Evolutionary conservation across 2,797 vertebrate species (phyloP).

Genomic region (Phrynocephalus forsythii): DNA sequence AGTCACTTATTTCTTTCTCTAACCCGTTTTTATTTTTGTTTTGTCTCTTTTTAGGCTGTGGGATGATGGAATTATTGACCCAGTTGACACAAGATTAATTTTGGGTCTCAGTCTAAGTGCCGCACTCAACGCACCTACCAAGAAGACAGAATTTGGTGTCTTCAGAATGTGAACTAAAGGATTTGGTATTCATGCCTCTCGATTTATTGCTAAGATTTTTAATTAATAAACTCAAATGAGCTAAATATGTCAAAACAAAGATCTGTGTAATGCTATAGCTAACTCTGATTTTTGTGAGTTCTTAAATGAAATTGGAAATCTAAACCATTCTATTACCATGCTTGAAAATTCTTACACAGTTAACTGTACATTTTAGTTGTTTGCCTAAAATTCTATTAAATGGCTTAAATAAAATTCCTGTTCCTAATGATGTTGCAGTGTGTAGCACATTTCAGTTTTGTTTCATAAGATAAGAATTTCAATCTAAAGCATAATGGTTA

Average conservation of each 20-base stretch:
- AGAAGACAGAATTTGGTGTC: conserved; percentile 91
- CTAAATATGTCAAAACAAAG: conserved; percentile 50
- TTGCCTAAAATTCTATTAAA: not conserved
- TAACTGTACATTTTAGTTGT: conserved; percentile 28
- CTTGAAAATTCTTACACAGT: not conserved
- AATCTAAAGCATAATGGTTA: conserved; percentile 15
- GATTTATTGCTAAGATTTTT: conserved; percentile 19
- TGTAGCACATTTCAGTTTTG: not conserved
- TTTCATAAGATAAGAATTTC: conserved; percentile 29
- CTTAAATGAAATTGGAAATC: conserved; percentile 15
- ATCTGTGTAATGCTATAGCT: conserved; percentile 23
- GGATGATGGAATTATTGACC: conserved; percentile 98
- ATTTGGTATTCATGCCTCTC: not conserved
- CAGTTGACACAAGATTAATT: conserved; percentile 93
- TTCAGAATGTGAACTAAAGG: conserved; percentile 88
- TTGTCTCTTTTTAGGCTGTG: conserved; percentile 83
- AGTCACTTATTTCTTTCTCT: not conserved
- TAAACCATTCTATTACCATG: not conserved
- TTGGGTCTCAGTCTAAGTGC: conserved; percentile 94
- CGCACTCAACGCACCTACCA: conserved; percentile 89
- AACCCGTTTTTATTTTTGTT: conserved; percentile 34
- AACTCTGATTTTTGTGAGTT: not conserved
- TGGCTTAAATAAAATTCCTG: conserved; percentile 40
- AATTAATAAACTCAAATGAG: conserved; percentile 18
- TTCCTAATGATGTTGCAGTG: not conserved